phyloP scores from a whole-genome alignment of 2,113 vertebrate species.

The Syrrhaptes paradoxus region DNA sequence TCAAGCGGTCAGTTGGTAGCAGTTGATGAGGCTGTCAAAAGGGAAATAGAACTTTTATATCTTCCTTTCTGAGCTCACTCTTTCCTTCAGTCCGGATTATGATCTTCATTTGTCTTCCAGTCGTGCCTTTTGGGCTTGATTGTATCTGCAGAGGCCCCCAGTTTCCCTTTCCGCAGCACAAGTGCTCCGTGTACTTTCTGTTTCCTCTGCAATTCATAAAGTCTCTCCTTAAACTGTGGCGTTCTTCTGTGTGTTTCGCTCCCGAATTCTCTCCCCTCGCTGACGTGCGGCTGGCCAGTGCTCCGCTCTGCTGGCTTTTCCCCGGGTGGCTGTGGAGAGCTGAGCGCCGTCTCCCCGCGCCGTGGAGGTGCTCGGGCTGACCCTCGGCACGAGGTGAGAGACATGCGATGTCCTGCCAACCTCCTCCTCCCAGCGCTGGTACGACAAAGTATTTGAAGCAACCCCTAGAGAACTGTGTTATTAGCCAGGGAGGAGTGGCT shows the following conservation, averaged over 20 bases:
- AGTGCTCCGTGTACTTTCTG: slow-evolving; percentile 26
- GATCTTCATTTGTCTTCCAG: not conserved
- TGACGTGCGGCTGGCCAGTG: not conserved
- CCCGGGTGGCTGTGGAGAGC: not conserved
- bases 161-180: slow-evolving; percentile 34
- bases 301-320: not conserved
- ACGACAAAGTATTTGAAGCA: not conserved
- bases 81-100: not conserved
- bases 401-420: not conserved
- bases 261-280: not conserved
- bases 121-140: not conserved
- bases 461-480: not conserved
- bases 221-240: not conserved
- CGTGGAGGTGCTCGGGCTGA: not conserved
- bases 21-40: not conserved
- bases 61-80: not conserved
- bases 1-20: not conserved
- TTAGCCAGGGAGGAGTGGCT: not conserved
- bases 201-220: not conserved
- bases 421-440: not conserved
- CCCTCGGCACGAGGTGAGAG: not conserved
- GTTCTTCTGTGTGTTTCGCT: not conserved
- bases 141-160: slow-evolving; percentile 33
- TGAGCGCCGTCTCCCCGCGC: not conserved
- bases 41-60: not conserved